A percentile compares a stretch with the other conserved stretches of the same genome.
Evolutionary conservation across 2,113 vertebrate genomes (phyloP).

Genomic region (Procavia capensis): DNA sequence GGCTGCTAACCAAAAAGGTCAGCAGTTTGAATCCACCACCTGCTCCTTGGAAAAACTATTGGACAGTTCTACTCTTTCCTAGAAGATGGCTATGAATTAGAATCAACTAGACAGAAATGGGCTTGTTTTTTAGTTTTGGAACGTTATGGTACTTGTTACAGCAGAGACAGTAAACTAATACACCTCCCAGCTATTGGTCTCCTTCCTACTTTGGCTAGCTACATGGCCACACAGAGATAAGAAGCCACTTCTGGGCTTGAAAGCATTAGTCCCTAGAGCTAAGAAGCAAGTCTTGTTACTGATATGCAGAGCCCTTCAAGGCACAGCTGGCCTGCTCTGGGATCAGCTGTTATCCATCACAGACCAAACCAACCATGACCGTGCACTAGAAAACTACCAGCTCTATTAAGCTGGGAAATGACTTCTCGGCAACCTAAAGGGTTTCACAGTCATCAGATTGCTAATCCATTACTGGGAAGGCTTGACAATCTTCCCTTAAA

Average conservation of each 20-base stretch:
- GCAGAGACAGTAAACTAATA: conserved; percentile 28
- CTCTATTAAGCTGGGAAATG: conserved; percentile 77
- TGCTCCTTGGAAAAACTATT: too few relatives aligned
- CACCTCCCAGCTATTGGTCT: neutral
- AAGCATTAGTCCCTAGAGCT: neutral
- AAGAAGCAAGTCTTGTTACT: neutral
- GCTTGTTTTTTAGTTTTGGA: too few relatives aligned
- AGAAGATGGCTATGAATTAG: too few relatives aligned
- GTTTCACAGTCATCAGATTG: conserved; percentile 64
- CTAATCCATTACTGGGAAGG: conserved; percentile 67
- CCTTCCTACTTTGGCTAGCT: neutral
- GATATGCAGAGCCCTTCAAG: neutral
- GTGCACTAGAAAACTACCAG: conserved; percentile 69
- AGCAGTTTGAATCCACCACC: too few relatives aligned
- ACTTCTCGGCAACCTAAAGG: conserved; percentile 69
- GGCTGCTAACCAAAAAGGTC: too few relatives aligned
- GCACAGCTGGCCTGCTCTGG: conserved; percentile 62
- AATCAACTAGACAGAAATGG: too few relatives aligned
- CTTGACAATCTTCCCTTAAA: conserved; percentile 48
- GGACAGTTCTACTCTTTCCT: too few relatives aligned
- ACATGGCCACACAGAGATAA: neutral
- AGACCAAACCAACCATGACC: conserved; percentile 69
- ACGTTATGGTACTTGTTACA: neutral
- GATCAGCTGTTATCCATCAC: conserved; percentile 74
- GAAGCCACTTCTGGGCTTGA: neutral